These are phyloP conservation scores for Micromys minutus DNA, from an alignment of 2,113 vertebrate species.

Conservation along the genomic window DNA sequence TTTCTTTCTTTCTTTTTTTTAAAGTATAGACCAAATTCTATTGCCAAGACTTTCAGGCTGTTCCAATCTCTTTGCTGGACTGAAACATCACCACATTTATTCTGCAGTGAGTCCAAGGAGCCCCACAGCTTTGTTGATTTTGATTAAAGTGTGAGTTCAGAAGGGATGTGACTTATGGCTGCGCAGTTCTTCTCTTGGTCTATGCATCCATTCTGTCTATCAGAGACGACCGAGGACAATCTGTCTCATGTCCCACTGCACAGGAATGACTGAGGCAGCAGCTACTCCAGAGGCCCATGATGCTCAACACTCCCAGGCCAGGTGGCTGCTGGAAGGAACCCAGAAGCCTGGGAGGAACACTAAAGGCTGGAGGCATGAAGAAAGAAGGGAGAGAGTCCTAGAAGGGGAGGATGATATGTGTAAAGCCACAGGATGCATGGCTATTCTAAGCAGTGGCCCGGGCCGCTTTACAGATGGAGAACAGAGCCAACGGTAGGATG, in stretches of 20 bases:
- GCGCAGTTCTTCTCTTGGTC: neutral
- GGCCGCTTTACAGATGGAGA: neutral
- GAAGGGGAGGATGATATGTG: neutral
- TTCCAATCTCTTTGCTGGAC: neutral
- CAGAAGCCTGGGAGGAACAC: neutral
- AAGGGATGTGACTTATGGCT: neutral
- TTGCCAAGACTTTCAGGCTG: neutral
- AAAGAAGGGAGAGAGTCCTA: neutral
- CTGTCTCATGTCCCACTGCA: neutral
- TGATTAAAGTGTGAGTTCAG: slow-evolving; percentile 3
- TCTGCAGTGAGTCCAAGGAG: neutral
- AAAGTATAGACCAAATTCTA: slow-evolving; percentile 41
- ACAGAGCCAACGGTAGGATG: fast-evolving
- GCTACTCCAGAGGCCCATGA: neutral
- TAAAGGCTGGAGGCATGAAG: neutral
- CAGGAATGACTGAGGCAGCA: neutral
- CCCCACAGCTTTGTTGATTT: neutral
- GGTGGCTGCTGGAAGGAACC: fast-evolving
- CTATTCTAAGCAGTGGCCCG: neutral
- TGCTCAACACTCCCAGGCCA: neutral
- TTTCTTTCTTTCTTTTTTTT: neutral
- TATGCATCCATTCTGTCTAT: neutral
- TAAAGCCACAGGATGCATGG: neutral
- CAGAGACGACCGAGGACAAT: neutral
- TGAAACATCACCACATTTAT: neutral